A percentile compares a stretch with the other conserved stretches of the same genome.
Conservation (phyloP, 2,888 invertebrate genomes). For the Coremacera marginata region DNA sequence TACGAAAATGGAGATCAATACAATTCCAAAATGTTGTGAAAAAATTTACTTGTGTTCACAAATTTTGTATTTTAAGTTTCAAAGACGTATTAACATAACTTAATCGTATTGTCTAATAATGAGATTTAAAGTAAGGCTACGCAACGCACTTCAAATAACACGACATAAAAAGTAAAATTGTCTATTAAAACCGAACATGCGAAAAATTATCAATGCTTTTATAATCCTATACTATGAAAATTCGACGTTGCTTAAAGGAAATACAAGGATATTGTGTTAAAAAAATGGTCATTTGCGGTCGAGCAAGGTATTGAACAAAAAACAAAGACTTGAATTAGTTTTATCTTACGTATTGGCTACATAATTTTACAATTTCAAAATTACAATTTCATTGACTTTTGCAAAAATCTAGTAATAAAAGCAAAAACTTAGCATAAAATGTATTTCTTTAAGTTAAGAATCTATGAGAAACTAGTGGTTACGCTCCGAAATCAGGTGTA, state of each 20-base stretch:
- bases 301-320: slow-evolving; percentile 49
- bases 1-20: background rate
- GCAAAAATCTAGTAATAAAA: background rate
- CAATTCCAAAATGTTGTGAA: background rate
- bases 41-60: background rate
- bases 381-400: background rate
- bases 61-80: background rate
- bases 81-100: background rate
- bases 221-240: slow-evolving; percentile 50
- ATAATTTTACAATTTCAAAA: too few relatives aligned
- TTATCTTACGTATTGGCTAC: background rate
- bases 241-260: slow-evolving; percentile 52
- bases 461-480: too few relatives aligned
- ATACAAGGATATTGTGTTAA: slow-evolving; percentile 49
- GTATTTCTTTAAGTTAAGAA: too few relatives aligned
- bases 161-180: too few relatives aligned
- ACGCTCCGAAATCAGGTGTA: too few relatives aligned
- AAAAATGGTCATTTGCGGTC: slow-evolving; percentile 50
- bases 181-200: background rate
- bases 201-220: slow-evolving; percentile 6
- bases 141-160: background rate
- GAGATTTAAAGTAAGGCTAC: background rate
- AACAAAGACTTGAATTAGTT: background rate
- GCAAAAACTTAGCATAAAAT: too few relatives aligned
- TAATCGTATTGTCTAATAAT: background rate